These are phyloP conservation scores for Lamellibrachia columna DNA, from an alignment of 2,888 invertebrate genomes.

Conservation along the genomic window DNA sequence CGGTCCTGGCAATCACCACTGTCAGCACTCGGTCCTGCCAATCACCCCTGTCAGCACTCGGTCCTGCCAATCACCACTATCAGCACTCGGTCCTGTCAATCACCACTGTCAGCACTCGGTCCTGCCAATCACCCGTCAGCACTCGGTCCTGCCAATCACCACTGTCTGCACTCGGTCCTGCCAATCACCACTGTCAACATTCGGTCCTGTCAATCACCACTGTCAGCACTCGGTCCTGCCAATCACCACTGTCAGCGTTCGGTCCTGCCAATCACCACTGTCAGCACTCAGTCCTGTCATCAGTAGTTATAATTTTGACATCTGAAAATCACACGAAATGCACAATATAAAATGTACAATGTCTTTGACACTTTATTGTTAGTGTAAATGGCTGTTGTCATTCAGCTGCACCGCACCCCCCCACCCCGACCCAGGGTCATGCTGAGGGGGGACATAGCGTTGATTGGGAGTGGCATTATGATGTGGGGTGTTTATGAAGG, in stretches of 20 bases:
- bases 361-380: too few species aligned
- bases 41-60: background rate
- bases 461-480: too few species aligned
- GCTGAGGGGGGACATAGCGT: too few species aligned
- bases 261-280: background rate
- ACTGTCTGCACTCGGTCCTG: background rate
- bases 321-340: too few species aligned
- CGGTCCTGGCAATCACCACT: too few species aligned
- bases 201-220: background rate
- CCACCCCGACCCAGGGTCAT: too few species aligned
- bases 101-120: background rate
- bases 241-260: background rate
- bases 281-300: background rate
- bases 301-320: background rate
- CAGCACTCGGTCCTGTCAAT: background rate
- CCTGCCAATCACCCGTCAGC: background rate
- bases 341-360: too few species aligned
- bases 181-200: background rate
- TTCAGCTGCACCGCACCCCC: too few species aligned
- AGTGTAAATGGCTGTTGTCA: too few species aligned
- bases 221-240: background rate
- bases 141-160: background rate
- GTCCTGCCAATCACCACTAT: background rate
- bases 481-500: too few species aligned
- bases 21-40: background rate